phyloP scores from a whole-genome alignment of 2,888 invertebrate genomes.

The Papilio demoleus region DNA sequence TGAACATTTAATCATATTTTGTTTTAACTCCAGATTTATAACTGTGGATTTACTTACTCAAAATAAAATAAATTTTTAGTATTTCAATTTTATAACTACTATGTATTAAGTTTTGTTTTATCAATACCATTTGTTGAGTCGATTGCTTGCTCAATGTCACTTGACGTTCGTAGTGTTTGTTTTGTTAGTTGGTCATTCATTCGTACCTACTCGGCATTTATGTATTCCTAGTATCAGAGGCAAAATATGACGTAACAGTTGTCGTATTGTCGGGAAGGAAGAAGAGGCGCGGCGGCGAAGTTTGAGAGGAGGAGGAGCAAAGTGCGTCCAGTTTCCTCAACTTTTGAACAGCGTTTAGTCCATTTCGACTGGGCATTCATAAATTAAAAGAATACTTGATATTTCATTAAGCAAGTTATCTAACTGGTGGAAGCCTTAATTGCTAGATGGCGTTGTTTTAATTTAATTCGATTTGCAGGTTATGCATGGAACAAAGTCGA shows the following conservation, averaged over 20 bases:
- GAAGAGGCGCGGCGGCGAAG: conserved; percentile 8
- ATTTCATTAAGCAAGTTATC: background rate
- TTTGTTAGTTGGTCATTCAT: conserved; percentile 1
- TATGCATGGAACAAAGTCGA: conserved; percentile 91
- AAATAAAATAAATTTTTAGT: too few species aligned
- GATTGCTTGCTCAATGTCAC: background rate
- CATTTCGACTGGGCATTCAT: conserved; percentile 44
- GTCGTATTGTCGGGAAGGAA: conserved; percentile 2
- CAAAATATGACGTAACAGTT: conserved; percentile 69
- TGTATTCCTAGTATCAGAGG: conserved; percentile 59
- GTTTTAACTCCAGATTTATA: too few species aligned
- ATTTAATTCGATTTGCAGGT: conserved; percentile 54
- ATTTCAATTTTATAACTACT: too few species aligned
- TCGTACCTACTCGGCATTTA: conserved; percentile 31
- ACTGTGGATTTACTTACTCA: too few species aligned
- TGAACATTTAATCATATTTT: too few species aligned
- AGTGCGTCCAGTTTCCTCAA: conserved; percentile 15
- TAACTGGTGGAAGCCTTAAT: background rate
- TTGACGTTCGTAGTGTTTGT: background rate
- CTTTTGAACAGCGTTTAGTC: conserved; percentile 42
- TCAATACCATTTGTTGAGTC: background rate
- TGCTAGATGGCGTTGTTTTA: conserved; percentile 8
- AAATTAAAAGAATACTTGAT: conserved; percentile 17
- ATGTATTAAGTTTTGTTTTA: too few species aligned
- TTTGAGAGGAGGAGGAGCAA: background rate